Conservation (phyloP, 2,888 invertebrate genomes). For the Gibbula magus region DNA sequence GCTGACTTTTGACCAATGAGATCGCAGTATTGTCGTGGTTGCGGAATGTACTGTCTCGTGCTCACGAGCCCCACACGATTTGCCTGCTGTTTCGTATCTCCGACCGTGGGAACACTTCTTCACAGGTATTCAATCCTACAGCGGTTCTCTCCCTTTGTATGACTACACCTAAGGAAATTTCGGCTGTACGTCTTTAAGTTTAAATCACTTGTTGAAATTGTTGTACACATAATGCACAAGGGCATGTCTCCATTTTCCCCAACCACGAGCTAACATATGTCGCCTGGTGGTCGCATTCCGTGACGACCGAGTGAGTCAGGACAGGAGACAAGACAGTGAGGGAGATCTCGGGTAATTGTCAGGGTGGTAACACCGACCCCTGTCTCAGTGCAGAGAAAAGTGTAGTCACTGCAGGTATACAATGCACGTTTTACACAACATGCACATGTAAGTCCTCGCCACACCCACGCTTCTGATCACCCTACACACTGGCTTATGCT, state of each 20-base stretch:
- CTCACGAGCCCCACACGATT: conserved; percentile 17
- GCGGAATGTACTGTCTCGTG: conserved; percentile 7
- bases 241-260: not conserved
- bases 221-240: conserved; percentile 7
- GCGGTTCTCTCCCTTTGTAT: not conserved
- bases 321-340: not conserved
- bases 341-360: too few relatives aligned
- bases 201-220: conserved; percentile 16
- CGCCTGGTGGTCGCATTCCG: not conserved
- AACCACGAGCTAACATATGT: conserved; percentile 16
- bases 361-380: too few relatives aligned
- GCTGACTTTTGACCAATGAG: conserved; percentile 28
- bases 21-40: not conserved
- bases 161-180: not conserved
- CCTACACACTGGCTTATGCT: too few relatives aligned
- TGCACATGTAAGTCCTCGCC: too few relatives aligned
- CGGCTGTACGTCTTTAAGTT: not conserved
- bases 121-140: not conserved
- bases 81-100: conserved; percentile 4
- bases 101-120: conserved; percentile 24
- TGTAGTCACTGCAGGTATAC: too few relatives aligned
- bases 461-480: too few relatives aligned
- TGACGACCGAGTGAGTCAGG: not conserved
- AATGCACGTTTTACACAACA: too few relatives aligned
- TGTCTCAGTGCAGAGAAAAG: too few relatives aligned